phyloP scores from a whole-genome alignment of 2,888 invertebrate genomes.

The Parthenolecanium corni region DNA sequence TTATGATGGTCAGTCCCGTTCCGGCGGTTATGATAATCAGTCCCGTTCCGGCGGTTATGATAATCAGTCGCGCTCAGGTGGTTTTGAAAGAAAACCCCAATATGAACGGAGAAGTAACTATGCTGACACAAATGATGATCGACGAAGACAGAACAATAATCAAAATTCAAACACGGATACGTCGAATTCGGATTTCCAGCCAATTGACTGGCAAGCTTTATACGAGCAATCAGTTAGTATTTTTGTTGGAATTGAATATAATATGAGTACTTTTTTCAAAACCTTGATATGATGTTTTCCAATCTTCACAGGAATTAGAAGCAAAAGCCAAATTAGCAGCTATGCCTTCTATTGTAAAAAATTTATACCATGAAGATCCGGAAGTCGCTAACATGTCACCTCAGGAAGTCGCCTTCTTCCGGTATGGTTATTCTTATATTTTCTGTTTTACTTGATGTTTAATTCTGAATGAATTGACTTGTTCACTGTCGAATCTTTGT shows the following conservation, averaged over 20 bases:
- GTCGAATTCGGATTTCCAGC: background rate
- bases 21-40: too few species aligned
- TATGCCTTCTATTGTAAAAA: slow-evolving; percentile 57
- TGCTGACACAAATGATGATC: too few species aligned
- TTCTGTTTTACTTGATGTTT: background rate
- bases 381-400: slow-evolving; percentile 53
- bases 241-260: too few species aligned
- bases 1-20: too few species aligned
- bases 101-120: too few species aligned
- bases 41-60: too few species aligned
- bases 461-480: background rate
- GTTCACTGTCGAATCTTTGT: background rate
- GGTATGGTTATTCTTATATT: slow-evolving; percentile 36
- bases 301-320: slow-evolving; percentile 28
- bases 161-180: background rate
- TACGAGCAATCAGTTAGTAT: slow-evolving; percentile 14
- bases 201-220: slow-evolving; percentile 5
- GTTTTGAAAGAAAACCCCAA: too few species aligned
- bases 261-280: too few species aligned
- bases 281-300: background rate
- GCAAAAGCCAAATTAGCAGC: slow-evolving; percentile 51
- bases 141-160: background rate
- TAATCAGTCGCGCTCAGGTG: too few species aligned
- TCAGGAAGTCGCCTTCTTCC: slow-evolving; percentile 47
- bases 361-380: slow-evolving; percentile 71